A percentile compares a stretch with the other conserved stretches of the same genome.
These are phyloP conservation scores for Aphelinus atriplicis DNA, from an alignment of 1,140 invertebrate species.

Conservation along the genomic window DNA sequence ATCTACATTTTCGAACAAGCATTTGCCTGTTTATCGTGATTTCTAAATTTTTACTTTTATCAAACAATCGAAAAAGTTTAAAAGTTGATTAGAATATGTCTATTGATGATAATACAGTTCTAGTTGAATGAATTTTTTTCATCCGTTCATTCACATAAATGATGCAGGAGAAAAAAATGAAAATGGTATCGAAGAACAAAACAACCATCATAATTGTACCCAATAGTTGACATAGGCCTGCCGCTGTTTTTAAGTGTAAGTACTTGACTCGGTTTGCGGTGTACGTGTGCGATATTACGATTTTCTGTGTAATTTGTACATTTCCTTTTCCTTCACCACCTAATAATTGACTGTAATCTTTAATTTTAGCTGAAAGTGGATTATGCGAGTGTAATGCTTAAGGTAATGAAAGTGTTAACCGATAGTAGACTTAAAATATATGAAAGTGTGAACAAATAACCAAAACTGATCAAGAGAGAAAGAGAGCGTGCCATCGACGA, in stretches of 20 bases:
- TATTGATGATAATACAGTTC: background rate
- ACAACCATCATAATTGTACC: slow-evolving; percentile 4
- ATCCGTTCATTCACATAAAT: slow-evolving; percentile 9
- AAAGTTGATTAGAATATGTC: no score
- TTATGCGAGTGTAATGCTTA: background rate
- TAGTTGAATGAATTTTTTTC: slow-evolving; percentile 7
- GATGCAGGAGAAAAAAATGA: background rate
- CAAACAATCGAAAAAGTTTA: no score
- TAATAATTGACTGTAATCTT: slow-evolving; percentile 9
- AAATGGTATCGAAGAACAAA: slow-evolving; percentile 1
- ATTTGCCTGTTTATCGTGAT: no score
- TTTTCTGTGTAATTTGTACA: background rate
- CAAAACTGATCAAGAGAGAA: background rate
- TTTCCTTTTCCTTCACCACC: background rate
- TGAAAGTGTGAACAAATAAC: no score
- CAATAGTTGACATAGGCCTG: slow-evolving; percentile 1
- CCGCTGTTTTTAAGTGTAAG: slow-evolving; percentile 33
- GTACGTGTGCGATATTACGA: slow-evolving; percentile 14
- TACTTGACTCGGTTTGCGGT: slow-evolving; percentile 28
- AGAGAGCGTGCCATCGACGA: slow-evolving; percentile 15
- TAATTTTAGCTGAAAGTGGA: background rate
- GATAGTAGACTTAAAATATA: background rate
- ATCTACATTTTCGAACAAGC: no score
- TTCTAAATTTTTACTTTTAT: no score
- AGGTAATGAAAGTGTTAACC: background rate